These are phyloP conservation scores for Lathronympha strigana DNA, from an alignment of 2,888 invertebrate species.

Conservation along the genomic window DNA sequence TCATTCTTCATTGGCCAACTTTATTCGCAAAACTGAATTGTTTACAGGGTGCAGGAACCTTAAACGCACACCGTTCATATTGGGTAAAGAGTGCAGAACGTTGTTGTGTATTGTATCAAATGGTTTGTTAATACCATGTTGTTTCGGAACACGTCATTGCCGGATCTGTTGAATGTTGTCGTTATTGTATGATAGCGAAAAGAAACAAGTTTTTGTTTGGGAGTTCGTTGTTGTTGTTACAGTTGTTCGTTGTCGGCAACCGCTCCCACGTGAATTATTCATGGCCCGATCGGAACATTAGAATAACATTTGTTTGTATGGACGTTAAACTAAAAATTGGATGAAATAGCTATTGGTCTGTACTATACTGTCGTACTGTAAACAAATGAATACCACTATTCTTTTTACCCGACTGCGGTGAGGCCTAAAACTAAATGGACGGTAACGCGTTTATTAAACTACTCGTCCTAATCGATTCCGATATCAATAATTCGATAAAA, in stretches of 20 bases:
- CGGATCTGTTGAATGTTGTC: slow-evolving; percentile 26
- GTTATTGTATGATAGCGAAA: slow-evolving; percentile 35
- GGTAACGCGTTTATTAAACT: too few relatives aligned
- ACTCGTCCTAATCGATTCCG: too few relatives aligned
- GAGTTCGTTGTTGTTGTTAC: slow-evolving; percentile 61
- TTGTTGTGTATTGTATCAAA: neutral
- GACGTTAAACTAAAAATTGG: slow-evolving; percentile 19
- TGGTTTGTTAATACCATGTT: neutral
- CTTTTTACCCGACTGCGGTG: too few relatives aligned
- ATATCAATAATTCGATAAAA: too few relatives aligned
- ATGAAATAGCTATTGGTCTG: neutral
- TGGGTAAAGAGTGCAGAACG: neutral
- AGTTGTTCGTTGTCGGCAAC: slow-evolving; percentile 59
- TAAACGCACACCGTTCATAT: neutral
- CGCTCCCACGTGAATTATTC: slow-evolving; percentile 73
- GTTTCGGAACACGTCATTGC: neutral
- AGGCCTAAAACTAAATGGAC: too few relatives aligned
- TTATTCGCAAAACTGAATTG: too few relatives aligned
- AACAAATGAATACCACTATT: too few relatives aligned
- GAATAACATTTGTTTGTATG: slow-evolving; percentile 54
- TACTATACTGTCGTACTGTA: too few relatives aligned
- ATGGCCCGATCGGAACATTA: slow-evolving; percentile 57
- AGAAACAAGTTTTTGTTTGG: slow-evolving; percentile 53
- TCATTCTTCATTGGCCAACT: too few relatives aligned
- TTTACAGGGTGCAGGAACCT: too few relatives aligned